Conservation (phyloP, 2,113 vertebrate species). For the Nematolebias whitei region DNA sequence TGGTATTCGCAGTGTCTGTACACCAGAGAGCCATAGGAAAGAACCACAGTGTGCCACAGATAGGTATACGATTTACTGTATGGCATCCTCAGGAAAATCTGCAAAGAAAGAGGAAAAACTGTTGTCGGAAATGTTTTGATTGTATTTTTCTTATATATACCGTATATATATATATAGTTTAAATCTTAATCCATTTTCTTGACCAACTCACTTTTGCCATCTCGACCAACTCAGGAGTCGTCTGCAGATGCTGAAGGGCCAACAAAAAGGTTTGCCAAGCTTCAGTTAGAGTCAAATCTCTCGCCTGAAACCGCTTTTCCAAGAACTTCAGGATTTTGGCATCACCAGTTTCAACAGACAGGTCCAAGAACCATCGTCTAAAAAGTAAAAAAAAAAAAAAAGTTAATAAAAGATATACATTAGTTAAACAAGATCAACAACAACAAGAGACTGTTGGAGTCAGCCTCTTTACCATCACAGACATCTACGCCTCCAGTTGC, state of each 20-base stretch:
- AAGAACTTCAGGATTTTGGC: constrained; percentile 80
- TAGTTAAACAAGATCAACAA: neutral
- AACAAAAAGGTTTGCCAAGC: constrained; percentile 71
- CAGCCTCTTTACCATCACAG: too few species aligned
- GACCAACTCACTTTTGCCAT: constrained; percentile 72
- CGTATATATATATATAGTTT: too few species aligned
- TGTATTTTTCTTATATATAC: too few species aligned
- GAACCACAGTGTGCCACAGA: constrained; percentile 75
- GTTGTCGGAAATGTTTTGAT: too few species aligned
- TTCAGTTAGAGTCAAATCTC: constrained; percentile 71
- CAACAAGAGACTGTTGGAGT: too few species aligned
- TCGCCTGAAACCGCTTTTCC: constrained; percentile 70
- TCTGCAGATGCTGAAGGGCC: constrained; percentile 73
- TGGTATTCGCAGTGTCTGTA: constrained; percentile 77
- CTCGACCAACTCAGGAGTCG: constrained; percentile 67
- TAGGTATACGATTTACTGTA: constrained; percentile 64
- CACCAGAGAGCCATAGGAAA: constrained; percentile 84
- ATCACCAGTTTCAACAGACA: constrained; percentile 72
- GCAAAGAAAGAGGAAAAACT: neutral
- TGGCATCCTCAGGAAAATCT: constrained; percentile 82
- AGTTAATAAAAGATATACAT: neutral
- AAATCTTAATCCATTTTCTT: neutral
- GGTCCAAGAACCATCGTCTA: constrained; percentile 83
- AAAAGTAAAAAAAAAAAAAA: constrained; percentile 1
- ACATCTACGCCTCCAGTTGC: too few species aligned